Conservation (phyloP, 2,797 vertebrate genomes). For the Babyrousa celebensis region DNA sequence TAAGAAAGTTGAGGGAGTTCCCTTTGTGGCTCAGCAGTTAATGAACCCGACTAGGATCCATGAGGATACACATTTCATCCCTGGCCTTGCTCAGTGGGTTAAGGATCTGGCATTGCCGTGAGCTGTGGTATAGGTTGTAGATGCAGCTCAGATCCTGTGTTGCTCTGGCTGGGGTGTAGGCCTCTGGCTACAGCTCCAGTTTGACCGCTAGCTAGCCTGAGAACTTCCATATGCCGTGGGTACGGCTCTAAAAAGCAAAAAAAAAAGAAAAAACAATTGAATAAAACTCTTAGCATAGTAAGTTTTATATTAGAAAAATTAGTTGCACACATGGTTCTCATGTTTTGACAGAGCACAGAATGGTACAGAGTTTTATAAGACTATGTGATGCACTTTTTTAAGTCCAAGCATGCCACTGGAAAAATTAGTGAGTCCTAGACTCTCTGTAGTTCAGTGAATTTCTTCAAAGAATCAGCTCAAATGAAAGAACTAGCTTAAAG, state of each 20-base stretch:
- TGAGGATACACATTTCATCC: no score
- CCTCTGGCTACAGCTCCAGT: no score
- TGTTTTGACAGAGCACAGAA: neutral
- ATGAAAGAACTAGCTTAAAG: neutral
- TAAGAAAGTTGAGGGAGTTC: neutral
- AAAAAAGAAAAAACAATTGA: neutral
- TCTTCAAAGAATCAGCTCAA: conserved; percentile 28
- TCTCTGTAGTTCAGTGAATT: neutral
- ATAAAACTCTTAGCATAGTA: neutral
- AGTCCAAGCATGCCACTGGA: neutral
- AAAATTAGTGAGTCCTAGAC: neutral
- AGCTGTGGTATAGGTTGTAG: no score
- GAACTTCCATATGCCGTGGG: no score
- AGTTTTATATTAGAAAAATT: neutral
- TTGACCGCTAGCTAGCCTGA: no score
- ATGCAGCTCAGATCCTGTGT: no score
- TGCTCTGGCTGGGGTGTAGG: no score
- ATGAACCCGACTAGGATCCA: no score
- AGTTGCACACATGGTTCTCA: neutral
- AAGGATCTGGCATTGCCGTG: no score
- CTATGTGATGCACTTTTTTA: neutral
- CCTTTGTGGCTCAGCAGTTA: no score
- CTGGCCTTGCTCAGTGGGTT: no score
- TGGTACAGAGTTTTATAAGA: neutral
- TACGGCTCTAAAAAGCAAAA: no score